Conservation (phyloP, 2,888 invertebrate species). For the Heteromurus nitidus region DNA sequence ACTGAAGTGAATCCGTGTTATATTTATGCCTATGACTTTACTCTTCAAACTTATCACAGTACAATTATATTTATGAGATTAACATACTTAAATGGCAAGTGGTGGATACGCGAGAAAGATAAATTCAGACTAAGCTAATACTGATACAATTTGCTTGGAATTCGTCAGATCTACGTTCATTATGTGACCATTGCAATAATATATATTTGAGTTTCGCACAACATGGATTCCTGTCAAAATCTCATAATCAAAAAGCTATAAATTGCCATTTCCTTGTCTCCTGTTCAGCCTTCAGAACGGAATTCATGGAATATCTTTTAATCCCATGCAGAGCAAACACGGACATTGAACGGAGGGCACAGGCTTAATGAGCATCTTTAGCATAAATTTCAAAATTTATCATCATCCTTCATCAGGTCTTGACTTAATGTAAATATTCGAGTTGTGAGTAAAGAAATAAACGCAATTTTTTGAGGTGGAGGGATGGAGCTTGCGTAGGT, state of each 20-base stretch:
- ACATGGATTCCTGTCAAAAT: neutral
- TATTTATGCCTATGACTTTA: too few relatives aligned
- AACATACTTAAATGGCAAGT: too few relatives aligned
- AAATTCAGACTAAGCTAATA: too few relatives aligned
- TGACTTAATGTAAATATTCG: slow-evolving; percentile 19
- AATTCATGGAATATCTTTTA: slow-evolving; percentile 32
- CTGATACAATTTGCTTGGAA: too few relatives aligned
- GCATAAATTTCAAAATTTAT: slow-evolving; percentile 33
- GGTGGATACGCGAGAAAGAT: too few relatives aligned
- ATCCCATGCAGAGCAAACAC: slow-evolving; percentile 39
- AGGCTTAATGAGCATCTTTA: slow-evolving; percentile 27
- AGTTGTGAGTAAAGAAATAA: slow-evolving; percentile 9
- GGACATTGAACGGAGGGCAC: slow-evolving; percentile 4
- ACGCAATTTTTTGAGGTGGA: neutral
- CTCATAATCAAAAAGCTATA: slow-evolving; percentile 16
- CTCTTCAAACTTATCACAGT: too few relatives aligned
- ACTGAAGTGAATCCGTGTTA: too few relatives aligned
- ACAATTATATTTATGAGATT: too few relatives aligned
- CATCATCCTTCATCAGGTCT: slow-evolving; percentile 35
- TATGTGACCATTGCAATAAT: too few relatives aligned
- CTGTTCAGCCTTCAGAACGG: slow-evolving; percentile 1
- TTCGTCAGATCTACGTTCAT: too few relatives aligned
- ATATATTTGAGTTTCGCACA: too few relatives aligned
- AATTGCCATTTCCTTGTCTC: slow-evolving; percentile 6
- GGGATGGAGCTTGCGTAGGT: neutral